Base-by-base conservation (phyloP, 2,797 vertebrate species). In the Huso huso region DNA sequence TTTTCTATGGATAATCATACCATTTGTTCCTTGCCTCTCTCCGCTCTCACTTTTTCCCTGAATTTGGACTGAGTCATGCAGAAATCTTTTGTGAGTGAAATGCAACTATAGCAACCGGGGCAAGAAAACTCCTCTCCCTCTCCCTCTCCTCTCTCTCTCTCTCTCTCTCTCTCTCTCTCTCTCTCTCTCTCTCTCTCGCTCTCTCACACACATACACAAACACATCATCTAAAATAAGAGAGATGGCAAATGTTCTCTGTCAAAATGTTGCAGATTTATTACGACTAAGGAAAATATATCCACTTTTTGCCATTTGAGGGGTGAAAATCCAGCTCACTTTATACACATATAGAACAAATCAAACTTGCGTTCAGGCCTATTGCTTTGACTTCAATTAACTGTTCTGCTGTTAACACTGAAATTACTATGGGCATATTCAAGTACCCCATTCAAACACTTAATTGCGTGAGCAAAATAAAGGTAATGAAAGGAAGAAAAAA, bases 401-500 rank as follows among this genome's bases (percentile, higher is more conserved):
- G 23, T 37, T 37, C 23, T 37, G 23, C 23, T 37, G 23, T 37
- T 37, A 37, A 37, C 23, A 37, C 4, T 37, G 23, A 48, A 51
- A 55, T 68, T 70, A 72, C 51, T 37, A 11, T 18, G 15, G 12
- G 12, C 12, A 51, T 55, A 59, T 12, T 10, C 61, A 49, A 58
- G 68, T 63, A 71, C 49, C 57, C 61, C 8, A 66, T 71, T 72
- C 15, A 67, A 66, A 15, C 15, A 15, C 5, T 68, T 68, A 69
- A 68, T 60, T 68, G 69, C 66, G 71, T 66, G 69, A 72, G 49
- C 37, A 66, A 67, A 73, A 62, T 6, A 62, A 73, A 70, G 70
- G 49, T 13, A 69, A 73, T 74, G 74, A 77, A 74, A 71, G 69
- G 70, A 68, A 70, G 13, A 7, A 18, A 10, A 48, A 10, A 62